A percentile compares a stretch with the other conserved stretches of the same genome.
Evolutionary conservation across 1,140 invertebrate genomes (phyloP).

Genomic region (Papilio polytes): DNA sequence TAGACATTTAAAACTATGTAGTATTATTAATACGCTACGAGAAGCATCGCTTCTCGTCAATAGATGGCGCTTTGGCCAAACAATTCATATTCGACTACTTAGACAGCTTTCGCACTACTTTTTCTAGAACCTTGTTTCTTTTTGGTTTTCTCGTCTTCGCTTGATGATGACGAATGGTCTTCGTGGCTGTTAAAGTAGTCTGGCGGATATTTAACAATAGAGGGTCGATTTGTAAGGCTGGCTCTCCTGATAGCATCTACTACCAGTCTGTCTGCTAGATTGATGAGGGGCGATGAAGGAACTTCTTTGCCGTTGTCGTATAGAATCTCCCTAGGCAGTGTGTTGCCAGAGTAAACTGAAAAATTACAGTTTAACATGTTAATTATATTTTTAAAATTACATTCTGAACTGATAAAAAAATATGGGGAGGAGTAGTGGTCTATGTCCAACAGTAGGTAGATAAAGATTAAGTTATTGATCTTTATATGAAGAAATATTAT

Average conservation of each 20-base stretch:
- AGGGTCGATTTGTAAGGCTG: constrained; percentile 68
- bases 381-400: neutral
- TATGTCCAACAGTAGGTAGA: neutral
- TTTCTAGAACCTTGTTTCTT: constrained; percentile 44
- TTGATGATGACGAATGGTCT: constrained; percentile 66
- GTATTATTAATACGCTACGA: too few relatives aligned
- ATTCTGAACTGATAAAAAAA: too few relatives aligned
- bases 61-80: constrained; percentile 54
- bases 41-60: constrained; percentile 51
- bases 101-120: constrained; percentile 39
- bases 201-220: constrained; percentile 68
- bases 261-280: constrained; percentile 67
- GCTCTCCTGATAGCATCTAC: constrained; percentile 72
- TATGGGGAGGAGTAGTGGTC: neutral
- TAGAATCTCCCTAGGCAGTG: constrained; percentile 38
- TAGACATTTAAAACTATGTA: neutral
- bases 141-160: constrained; percentile 64
- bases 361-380: constrained; percentile 2
- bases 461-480: neutral
- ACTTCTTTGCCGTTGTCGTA: constrained; percentile 49
- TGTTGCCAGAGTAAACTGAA: constrained; percentile 40
- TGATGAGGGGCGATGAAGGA: constrained; percentile 56
- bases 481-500: too few relatives aligned
- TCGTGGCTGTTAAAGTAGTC: constrained; percentile 68
- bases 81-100: neutral